These are phyloP conservation scores for Cotesia glomerata DNA, from an alignment of 1,140 invertebrate species.

Conservation along the genomic window DNA sequence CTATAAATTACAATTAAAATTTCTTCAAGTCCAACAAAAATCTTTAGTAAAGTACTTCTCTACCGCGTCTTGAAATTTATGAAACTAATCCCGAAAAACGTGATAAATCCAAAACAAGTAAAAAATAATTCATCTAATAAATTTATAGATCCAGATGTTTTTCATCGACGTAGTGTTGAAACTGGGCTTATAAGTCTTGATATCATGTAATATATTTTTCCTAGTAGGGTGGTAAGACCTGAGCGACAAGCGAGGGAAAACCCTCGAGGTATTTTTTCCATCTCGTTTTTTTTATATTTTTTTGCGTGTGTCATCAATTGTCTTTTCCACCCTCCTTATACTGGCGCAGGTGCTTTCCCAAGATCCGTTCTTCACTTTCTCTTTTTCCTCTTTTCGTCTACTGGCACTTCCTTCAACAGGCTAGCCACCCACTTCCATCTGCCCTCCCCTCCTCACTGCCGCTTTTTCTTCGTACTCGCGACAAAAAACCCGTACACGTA, in stretches of 20 bases:
- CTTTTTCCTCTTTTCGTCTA: slow-evolving; percentile 23
- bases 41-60: too few species aligned
- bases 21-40: too few species aligned
- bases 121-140: too few species aligned
- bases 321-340: slow-evolving; percentile 31
- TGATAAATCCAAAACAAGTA: too few species aligned
- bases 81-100: too few species aligned
- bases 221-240: slow-evolving; percentile 33
- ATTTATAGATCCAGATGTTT: neutral
- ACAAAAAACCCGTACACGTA: slow-evolving; percentile 20
- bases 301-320: slow-evolving; percentile 38
- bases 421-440: slow-evolving; percentile 3
- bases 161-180: neutral
- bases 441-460: neutral
- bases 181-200: slow-evolving; percentile 15
- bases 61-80: too few species aligned
- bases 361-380: slow-evolving; percentile 25
- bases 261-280: slow-evolving; percentile 37
- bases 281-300: too few species aligned
- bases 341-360: slow-evolving; percentile 35
- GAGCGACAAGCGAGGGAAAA: slow-evolving; percentile 31
- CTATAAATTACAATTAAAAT: too few species aligned
- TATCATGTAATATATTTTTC: slow-evolving; percentile 26
- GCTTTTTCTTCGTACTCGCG: slow-evolving; percentile 13
- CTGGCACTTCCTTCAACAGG: slow-evolving; percentile 1